Percentiles rank a stretch among this genome's conserved stretches.
phyloP scores from a whole-genome alignment of 2,113 vertebrate genomes.

The Malaclemys terrapin region DNA sequence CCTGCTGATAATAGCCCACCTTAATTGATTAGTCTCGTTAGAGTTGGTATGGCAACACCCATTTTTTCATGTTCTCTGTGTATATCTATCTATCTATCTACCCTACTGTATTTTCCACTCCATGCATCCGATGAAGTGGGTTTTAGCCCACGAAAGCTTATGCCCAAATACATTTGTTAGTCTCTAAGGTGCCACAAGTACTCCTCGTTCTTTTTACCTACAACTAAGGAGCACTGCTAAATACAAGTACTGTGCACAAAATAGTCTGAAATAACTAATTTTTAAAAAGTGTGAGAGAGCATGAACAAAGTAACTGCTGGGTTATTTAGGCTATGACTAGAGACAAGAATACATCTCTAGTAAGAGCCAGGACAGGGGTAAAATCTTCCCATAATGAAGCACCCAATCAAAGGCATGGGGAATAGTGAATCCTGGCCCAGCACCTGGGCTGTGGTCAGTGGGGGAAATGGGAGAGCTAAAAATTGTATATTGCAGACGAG shows the following conservation, averaged over 20 bases:
- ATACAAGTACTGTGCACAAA: not conserved
- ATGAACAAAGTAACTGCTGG: not conserved
- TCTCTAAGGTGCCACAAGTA: too few relatives aligned
- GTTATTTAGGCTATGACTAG: not conserved
- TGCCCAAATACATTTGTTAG: too few relatives aligned
- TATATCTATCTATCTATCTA: too few relatives aligned
- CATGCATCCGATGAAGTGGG: too few relatives aligned
- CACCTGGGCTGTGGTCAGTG: not conserved
- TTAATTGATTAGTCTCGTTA: too few relatives aligned
- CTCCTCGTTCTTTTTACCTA: not conserved
- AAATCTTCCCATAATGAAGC: not conserved
- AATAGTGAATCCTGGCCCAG: not conserved
- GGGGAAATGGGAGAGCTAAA: not conserved
- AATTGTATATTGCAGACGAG: fast-evolving
- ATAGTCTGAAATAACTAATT: not conserved
- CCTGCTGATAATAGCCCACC: too few relatives aligned
- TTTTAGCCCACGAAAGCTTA: too few relatives aligned
- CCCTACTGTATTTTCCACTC: too few relatives aligned
- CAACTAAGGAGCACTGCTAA: not conserved
- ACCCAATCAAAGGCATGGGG: not conserved
- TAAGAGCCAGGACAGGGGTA: not conserved
- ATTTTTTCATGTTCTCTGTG: too few relatives aligned
- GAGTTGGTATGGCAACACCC: too few relatives aligned
- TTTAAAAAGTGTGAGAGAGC: too few relatives aligned
- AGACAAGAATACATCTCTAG: not conserved